phyloP scores from a whole-genome alignment of 2,888 invertebrate genomes.

The Pachydiplax longipennis region DNA sequence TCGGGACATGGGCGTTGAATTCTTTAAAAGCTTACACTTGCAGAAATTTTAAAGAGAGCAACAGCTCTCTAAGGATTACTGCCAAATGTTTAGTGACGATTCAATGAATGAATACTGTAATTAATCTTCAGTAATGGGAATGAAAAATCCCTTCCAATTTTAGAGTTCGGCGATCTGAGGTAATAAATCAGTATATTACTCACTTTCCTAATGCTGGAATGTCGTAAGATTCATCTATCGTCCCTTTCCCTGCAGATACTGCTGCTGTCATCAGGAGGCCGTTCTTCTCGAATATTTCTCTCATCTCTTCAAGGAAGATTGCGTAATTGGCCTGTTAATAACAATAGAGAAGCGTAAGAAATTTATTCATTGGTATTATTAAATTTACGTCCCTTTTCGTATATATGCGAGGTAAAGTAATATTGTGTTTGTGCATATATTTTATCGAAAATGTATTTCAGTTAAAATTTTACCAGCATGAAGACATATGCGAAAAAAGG shows the following conservation, averaged over 20 bases:
- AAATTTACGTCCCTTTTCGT: background rate
- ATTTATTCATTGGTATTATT: background rate
- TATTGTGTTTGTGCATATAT: background rate
- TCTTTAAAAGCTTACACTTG: too few species aligned
- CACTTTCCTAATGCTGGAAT: constrained; percentile 67
- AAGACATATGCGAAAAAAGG: too few species aligned
- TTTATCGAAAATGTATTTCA: too few species aligned
- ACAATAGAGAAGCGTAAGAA: background rate
- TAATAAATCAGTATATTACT: background rate
- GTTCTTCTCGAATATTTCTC: constrained; percentile 72
- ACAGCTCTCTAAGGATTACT: too few species aligned
- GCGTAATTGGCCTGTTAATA: constrained; percentile 61
- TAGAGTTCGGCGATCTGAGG: too few species aligned
- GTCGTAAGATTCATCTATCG: constrained; percentile 80
- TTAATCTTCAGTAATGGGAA: too few species aligned
- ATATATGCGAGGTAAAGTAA: background rate
- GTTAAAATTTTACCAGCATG: too few species aligned
- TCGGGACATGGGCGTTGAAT: too few species aligned
- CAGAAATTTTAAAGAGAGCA: too few species aligned
- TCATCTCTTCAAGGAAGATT: constrained; percentile 70
- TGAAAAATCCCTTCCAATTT: too few species aligned
- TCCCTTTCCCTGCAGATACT: constrained; percentile 77
- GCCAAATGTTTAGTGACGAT: too few species aligned
- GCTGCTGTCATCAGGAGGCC: constrained; percentile 81
- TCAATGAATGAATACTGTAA: too few species aligned